phyloP scores from a whole-genome alignment of 1,140 invertebrate species.

The Mercenaria mercenaria region DNA sequence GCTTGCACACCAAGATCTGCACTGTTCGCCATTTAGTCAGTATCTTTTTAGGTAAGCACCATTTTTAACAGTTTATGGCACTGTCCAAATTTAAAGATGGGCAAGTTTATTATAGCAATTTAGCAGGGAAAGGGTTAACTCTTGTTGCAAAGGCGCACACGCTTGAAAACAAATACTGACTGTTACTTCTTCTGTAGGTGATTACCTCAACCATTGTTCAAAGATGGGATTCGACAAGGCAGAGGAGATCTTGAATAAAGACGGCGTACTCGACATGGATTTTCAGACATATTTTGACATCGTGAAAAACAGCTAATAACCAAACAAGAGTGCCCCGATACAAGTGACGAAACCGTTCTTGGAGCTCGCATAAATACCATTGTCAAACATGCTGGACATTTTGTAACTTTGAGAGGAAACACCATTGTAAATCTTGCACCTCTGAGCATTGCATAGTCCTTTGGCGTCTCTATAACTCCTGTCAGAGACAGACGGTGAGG shows the following conservation, averaged over 20 bases:
- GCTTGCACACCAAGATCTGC: too few species aligned
- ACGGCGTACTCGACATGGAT: constrained; percentile 16
- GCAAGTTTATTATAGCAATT: too few species aligned
- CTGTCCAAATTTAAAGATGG: too few species aligned
- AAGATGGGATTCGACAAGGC: constrained; percentile 53
- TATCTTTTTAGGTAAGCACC: too few species aligned
- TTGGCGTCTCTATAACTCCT: constrained; percentile 60
- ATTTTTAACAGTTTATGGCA: too few species aligned
- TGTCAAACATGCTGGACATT: constrained; percentile 52
- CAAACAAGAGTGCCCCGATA: neutral
- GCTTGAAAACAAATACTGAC: too few species aligned
- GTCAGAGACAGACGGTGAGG: constrained; percentile 42
- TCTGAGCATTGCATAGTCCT: constrained; percentile 31
- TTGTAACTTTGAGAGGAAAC: constrained; percentile 44
- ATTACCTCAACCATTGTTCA: too few species aligned
- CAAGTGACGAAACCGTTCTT: neutral
- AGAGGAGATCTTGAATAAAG: constrained; percentile 46
- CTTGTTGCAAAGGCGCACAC: too few species aligned
- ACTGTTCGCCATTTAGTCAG: too few species aligned
- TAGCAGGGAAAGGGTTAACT: too few species aligned
- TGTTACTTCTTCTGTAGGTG: constrained; percentile 37
- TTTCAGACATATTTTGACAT: constrained; percentile 55
- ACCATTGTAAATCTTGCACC: constrained; percentile 34
- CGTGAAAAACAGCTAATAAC: constrained; percentile 38
- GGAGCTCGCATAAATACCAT: neutral